A percentile compares a stretch with the other conserved stretches of the same genome.
phyloP scores from a whole-genome alignment of 2,113 vertebrate genomes.

The Mus musculus region DNA sequence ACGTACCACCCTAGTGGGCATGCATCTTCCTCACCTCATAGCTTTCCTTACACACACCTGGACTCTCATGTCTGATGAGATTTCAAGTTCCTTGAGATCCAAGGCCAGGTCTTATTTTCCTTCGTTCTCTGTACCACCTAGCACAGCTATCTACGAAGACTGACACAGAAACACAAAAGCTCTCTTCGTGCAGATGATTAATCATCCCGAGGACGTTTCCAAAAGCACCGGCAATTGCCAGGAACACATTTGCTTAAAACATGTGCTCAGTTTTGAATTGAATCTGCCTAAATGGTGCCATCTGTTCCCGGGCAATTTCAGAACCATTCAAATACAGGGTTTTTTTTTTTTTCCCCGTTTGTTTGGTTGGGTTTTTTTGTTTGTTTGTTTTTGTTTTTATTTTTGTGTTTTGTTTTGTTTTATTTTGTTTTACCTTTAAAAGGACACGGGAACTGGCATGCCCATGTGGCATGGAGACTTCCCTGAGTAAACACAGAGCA shows the following conservation, averaged over 20 bases:
- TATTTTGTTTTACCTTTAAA: constrained; percentile 63
- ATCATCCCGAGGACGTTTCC: constrained; percentile 67
- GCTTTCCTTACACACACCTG: neutral
- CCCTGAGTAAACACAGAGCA: constrained; percentile 54
- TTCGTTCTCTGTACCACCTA: neutral
- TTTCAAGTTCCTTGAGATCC: constrained; percentile 34
- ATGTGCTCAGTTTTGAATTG: constrained; percentile 71
- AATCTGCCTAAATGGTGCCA: constrained; percentile 78
- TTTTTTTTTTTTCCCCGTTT: too few relatives aligned
- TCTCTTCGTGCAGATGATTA: constrained; percentile 55
- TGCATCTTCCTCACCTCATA: neutral
- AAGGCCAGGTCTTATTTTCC: neutral
- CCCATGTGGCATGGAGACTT: constrained; percentile 25
- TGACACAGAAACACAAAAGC: constrained; percentile 23
- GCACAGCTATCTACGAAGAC: neutral
- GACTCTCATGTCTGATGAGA: neutral
- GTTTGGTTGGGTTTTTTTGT: neutral
- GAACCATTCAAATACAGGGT: constrained; percentile 61
- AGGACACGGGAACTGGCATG: constrained; percentile 42
- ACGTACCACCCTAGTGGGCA: neutral
- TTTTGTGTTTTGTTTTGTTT: neutral
- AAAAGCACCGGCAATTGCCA: constrained; percentile 64
- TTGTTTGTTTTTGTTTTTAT: too few relatives aligned
- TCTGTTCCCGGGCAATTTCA: constrained; percentile 76
- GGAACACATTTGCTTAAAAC: constrained; percentile 77